Percentiles rank a stretch among this genome's conserved stretches.
phyloP scores from a whole-genome alignment of 2,113 vertebrate genomes.

The Columba livia region DNA sequence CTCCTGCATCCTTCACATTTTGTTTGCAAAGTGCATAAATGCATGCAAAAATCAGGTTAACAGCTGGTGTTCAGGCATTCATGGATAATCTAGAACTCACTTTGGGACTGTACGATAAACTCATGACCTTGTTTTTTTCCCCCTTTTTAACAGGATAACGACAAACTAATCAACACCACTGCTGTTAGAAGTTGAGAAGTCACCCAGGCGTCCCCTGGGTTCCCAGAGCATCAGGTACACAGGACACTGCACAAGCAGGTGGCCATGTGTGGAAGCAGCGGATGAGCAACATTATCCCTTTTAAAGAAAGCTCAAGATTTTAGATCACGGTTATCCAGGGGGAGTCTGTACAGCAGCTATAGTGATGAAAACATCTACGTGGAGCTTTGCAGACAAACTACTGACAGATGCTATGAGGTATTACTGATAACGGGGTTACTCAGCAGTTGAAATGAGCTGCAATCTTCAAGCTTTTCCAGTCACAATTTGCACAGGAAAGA shows the following conservation, averaged over 20 bases:
- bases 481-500: fast-evolving
- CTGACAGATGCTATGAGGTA: fast-evolving
- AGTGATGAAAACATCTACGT: fast-evolving
- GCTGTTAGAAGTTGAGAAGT: neutral
- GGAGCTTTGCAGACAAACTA: neutral
- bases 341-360: fast-evolving
- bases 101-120: neutral
- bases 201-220: fast-evolving
- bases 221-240: fast-evolving
- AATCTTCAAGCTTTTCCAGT: neutral
- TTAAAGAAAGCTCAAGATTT: neutral
- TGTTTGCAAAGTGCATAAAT: neutral
- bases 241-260: neutral
- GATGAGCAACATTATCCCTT: neutral
- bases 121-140: fast-evolving
- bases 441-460: fast-evolving
- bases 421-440: fast-evolving
- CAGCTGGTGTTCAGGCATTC: neutral
- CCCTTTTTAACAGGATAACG: neutral
- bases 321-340: fast-evolving
- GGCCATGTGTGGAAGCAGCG: neutral
- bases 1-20: neutral
- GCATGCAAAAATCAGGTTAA: neutral
- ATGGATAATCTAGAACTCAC: neutral
- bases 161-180: too few species aligned